Evolutionary conservation across 2,113 vertebrate species (phyloP).

Genomic region (Apaloderma vittatum): DNA sequence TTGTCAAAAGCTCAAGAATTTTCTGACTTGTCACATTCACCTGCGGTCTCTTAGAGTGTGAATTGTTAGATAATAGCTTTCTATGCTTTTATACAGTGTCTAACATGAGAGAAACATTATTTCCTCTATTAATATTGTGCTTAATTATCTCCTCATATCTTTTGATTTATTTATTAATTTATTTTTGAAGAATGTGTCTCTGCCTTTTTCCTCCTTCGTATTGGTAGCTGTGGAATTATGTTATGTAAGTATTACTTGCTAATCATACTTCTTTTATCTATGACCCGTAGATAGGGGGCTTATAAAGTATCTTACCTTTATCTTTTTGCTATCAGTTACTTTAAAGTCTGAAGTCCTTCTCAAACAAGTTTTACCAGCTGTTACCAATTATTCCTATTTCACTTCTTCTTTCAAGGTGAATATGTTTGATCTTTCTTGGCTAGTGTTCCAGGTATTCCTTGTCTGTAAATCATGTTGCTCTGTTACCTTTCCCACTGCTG

Average conservation of each 20-base stretch:
- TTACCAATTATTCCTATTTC: background rate
- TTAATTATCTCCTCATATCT: background rate
- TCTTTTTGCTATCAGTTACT: background rate
- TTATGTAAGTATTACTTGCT: background rate
- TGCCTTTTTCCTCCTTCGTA: background rate
- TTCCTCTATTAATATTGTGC: background rate
- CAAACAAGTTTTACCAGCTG: background rate
- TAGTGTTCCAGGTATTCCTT: background rate
- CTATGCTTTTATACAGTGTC: background rate
- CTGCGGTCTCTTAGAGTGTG: background rate
- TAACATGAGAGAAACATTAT: background rate
- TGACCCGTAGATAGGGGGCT: background rate
- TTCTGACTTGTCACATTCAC: background rate
- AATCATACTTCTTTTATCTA: background rate
- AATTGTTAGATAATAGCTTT: background rate
- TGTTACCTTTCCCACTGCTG: background rate
- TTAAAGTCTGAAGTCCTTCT: conserved; percentile 3
- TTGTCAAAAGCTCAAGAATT: background rate
- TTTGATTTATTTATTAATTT: background rate
- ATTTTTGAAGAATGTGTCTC: background rate
- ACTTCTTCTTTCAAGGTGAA: background rate
- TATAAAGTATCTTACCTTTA: background rate
- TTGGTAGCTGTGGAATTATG: background rate
- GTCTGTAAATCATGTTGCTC: background rate
- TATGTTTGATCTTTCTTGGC: background rate